Evolutionary conservation across 2,888 invertebrate genomes (phyloP), one percentile per base, ranked within the genome.

Genomic region (Metallyticus violacea): DNA sequence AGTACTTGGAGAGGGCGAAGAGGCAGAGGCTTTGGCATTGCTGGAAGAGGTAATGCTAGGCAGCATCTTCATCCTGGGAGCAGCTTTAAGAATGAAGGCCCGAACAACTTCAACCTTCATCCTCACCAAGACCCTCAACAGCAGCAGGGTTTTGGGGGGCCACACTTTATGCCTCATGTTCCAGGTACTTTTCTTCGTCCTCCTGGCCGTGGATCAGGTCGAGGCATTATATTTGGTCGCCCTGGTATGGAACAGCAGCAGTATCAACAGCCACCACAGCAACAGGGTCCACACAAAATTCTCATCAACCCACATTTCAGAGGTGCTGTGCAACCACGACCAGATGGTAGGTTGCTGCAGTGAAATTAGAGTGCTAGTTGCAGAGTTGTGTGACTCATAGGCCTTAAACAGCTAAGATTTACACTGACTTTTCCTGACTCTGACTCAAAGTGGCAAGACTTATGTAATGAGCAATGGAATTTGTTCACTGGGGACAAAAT

Each of bases 281-380:
- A 81, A n/a, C 87, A 87, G 29, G 25, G 81, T 2, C 87, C 79
- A 25, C 87, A 93, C 91, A 96, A 94, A 90, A 96, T 93, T 90
- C 93, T 93, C 89, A 96, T 95, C 90, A 96, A 94, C 92, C 96
- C 94, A 7, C 94, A 95, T 90, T 95, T 94, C 89, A 93, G 94
- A 91, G 95, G 94, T 25, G 93, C 92, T 83, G 93, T 94, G 88
- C 94, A 94, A 88, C 92, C 93, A 15, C 90, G 91, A 0, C 93
- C 85, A 27, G 85, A 85, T 29, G 87, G 87, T 85, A 83, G 7
- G 79, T 25, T 29, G 9, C 25, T 83, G 9, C 7, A 22, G 6
- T 29, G 7, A 28, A 29, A 6, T 29, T 81, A 15, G 22, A 22
- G 22, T 4, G 1, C 28, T 80, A 2, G 28, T 27, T 29, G 6